phyloP scores from a whole-genome alignment of 64 coral and sea anemone species.

The Astreopora myriophthalma region DNA sequence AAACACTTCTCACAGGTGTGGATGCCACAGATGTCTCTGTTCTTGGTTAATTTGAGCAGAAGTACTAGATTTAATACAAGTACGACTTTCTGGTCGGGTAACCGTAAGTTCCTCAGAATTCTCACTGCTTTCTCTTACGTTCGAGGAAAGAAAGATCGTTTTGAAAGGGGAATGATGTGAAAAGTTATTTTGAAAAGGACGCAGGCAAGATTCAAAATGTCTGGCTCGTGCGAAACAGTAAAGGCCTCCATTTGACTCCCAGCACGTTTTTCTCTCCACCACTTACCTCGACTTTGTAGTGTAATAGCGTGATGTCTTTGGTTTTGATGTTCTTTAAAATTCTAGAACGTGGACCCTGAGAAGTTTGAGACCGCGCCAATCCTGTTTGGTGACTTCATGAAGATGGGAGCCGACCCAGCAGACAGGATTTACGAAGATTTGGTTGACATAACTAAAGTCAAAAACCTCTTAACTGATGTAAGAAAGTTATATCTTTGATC shows the following conservation, averaged over 20 bases:
- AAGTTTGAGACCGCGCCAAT: constrained; percentile 89
- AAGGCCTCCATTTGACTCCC: too few relatives aligned
- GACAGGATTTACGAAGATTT: constrained; percentile 95
- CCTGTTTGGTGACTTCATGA: constrained; percentile 99
- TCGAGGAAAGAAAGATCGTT: too few relatives aligned
- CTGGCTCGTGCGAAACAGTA: too few relatives aligned
- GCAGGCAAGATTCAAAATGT: too few relatives aligned
- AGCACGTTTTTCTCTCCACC: too few relatives aligned
- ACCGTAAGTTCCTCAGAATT: too few relatives aligned
- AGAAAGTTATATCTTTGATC: background rate
- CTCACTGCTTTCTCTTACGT: too few relatives aligned
- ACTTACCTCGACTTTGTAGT: too few relatives aligned
- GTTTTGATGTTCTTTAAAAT: background rate
- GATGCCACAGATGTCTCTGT: background rate
- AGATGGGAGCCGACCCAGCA: constrained; percentile 91
- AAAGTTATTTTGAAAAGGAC: too few relatives aligned
- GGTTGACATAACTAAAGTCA: constrained; percentile 85
- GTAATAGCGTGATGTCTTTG: background rate
- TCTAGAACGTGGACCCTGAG: constrained; percentile 82
- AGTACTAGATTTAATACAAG: too few relatives aligned
- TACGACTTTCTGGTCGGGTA: too few relatives aligned
- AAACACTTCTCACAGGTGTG: constrained; percentile 95
- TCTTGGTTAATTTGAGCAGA: background rate
- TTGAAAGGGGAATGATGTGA: too few relatives aligned
- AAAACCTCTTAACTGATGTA: constrained; percentile 86